Evolutionary conservation across 2,797 vertebrate species (phyloP).

Genomic region (Mycteria americana): DNA sequence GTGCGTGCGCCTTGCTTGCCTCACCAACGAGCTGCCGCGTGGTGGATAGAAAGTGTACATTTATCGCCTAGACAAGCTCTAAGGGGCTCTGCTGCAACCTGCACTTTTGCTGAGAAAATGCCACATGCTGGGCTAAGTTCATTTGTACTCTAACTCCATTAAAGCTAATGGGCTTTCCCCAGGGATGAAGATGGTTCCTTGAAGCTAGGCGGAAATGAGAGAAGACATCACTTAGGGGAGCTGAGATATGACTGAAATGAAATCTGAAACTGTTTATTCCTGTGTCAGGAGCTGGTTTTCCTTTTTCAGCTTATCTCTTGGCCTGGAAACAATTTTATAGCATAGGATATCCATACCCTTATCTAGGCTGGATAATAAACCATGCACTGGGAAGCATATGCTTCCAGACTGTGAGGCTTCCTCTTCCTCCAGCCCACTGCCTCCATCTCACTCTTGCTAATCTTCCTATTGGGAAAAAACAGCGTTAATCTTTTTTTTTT

Average conservation of each 20-base stretch:
- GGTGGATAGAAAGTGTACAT: neutral
- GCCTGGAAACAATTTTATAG: neutral
- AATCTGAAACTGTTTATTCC: neutral
- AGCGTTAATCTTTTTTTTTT: neutral
- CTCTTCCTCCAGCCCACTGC: neutral
- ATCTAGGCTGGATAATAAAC: neutral
- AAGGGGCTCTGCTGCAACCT: neutral
- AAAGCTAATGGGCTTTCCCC: conserved; percentile 30
- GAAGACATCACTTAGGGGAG: neutral
- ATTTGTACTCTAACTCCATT: conserved; percentile 12
- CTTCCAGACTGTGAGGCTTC: neutral
- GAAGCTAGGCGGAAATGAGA: conserved; percentile 13
- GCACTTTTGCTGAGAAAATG: conserved; percentile 1
- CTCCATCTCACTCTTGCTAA: neutral
- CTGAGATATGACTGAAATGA: neutral
- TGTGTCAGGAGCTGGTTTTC: neutral
- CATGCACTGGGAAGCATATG: neutral
- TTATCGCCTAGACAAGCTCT: neutral
- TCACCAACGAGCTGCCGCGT: accelerated
- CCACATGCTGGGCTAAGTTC: conserved; percentile 23
- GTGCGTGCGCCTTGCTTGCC: neutral
- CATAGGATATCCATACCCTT: neutral
- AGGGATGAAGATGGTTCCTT: neutral
- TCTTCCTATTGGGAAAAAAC: neutral
- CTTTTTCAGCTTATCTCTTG: neutral